Base-by-base conservation (phyloP, 2,113 vertebrate genomes). In the Sakesphorus luctuosus region DNA sequence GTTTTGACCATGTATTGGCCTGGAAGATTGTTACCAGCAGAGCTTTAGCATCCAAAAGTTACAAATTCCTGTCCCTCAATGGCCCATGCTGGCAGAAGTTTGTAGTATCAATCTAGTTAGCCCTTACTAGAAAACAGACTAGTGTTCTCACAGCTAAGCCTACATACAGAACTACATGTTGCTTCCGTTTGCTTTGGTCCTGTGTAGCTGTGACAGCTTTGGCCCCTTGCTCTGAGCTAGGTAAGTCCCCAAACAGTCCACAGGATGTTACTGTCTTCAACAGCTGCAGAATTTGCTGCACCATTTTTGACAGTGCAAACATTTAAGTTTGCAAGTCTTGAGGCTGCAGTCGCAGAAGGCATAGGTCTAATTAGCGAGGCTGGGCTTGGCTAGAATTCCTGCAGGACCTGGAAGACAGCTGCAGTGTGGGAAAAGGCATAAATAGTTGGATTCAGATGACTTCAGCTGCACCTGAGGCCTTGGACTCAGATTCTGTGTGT, bases 341-440 rank as follows among this genome's bases (percentile, higher is more conserved):
- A 90, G 25, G 28, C 10, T 26, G 33, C 18, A 67, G 0, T 47
- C 6, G 1, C 12, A 14, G 56, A 23, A 59, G 33, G 4, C 11
- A 1, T 29, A 9, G 10, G 18, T 68, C 49, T 74, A 47, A 86
- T 75, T 5, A 81, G 29, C 3, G 3, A 67, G 23, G 23, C 50
- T 71, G 19, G 43, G 9, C 46, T 84, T 49, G 21, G 36, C 38
- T 36, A 35, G 61, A 59, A 43, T 84, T 75, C 33, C 38, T 67
- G 38, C 36, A 78, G 55, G n/a, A 58, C 17, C 25, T 71, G 18
- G 13, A 38, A 63, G 43, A 23, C 2, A 6, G 12, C 31, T 6
- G 1, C 2, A 9, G 7, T 44, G 24, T 77, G 50, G 38, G 46
- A 62, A 58, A 17, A 28, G 28, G 31, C 33, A 2, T 7, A n/a